phyloP scores from a whole-genome alignment of 2,888 invertebrate genomes.

The Cacoxenus indagator region DNA sequence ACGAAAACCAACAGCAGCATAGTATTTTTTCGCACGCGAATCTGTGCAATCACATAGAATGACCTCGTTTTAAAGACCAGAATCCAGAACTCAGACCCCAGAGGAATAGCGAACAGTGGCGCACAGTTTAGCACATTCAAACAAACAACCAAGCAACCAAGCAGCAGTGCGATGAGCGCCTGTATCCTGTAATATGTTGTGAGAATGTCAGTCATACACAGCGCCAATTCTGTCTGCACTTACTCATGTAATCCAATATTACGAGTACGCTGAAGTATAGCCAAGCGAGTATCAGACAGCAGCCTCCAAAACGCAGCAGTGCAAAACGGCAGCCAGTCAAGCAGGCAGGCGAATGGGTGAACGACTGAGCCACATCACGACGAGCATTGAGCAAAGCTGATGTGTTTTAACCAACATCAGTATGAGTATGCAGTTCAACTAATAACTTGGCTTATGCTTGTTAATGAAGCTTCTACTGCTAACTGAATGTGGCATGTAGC shows the following conservation, averaged over 20 bases:
- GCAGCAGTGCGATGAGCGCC: not conserved
- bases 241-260: slow-evolving; percentile 4
- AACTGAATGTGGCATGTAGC: not conserved
- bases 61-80: slow-evolving; percentile 30
- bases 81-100: too few relatives aligned
- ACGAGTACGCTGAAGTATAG: too few relatives aligned
- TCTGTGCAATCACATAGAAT: slow-evolving; percentile 40
- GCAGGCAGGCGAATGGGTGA: not conserved
- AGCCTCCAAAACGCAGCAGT: slow-evolving; percentile 7
- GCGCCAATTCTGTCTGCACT: too few relatives aligned
- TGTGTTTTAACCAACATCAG: too few relatives aligned
- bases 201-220: too few relatives aligned
- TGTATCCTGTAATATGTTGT: too few relatives aligned
- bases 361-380: not conserved
- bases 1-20: not conserved
- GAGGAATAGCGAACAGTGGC: not conserved
- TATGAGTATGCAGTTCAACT: too few relatives aligned
- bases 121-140: too few relatives aligned
- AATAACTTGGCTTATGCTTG: too few relatives aligned
- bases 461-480: too few relatives aligned
- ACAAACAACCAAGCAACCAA: not conserved
- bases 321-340: slow-evolving; percentile 5
- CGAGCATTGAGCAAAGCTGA: not conserved
- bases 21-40: slow-evolving; percentile 36
- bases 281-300: slow-evolving; percentile 1